Evolutionary conservation across 2,797 vertebrate genomes (phyloP), one percentile per base, ranked within the genome.

Genomic region (Florisuga fusca): DNA sequence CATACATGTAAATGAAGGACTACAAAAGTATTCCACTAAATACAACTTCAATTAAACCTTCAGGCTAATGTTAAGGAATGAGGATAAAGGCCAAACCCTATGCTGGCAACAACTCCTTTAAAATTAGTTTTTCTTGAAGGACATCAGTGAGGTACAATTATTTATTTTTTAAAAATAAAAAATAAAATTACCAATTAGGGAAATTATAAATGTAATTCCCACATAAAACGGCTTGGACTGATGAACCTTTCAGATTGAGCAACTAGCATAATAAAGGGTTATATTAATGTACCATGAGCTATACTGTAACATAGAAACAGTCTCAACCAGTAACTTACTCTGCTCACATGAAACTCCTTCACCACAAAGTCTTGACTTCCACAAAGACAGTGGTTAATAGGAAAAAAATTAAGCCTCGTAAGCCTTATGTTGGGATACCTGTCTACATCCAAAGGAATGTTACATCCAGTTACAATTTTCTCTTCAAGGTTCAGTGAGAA

Each of bases 1-100:
- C 99, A 99, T 98, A 99, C 98, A 99, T 99, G 99, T 98, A 99
- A 99, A 99, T 99, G 98, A 99, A 98, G 98, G 97, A 94, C 98
- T 98, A 98, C 98, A 98, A 98, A 99, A 98, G 98, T 98, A 98
- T 97, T 98, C 98, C 95, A 98, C 98, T 97, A 98, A 98, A 98
- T 98, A 98, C 98, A 98, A 97, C 98, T 98, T 98, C 98, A 98
- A 99, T 98, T 98, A 98, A 98, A 98, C 96, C 97, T 96, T 95
- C 95, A 96, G 95, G 97, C 97, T 92, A 75, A 97, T 76, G 61
- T 96, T 93, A 38, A 82, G 15, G 93, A 88, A 95, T 91, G 89
- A 97, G 94, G 96, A 97, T 95, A 95, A 96, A 87, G 93, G 97
- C 97, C 95, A 96, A 95, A 84, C 95, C 78, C 71, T 63, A 59